These are phyloP conservation scores for Holotrichia oblita DNA, from an alignment of 1,140 invertebrate species.

Conservation along the genomic window DNA sequence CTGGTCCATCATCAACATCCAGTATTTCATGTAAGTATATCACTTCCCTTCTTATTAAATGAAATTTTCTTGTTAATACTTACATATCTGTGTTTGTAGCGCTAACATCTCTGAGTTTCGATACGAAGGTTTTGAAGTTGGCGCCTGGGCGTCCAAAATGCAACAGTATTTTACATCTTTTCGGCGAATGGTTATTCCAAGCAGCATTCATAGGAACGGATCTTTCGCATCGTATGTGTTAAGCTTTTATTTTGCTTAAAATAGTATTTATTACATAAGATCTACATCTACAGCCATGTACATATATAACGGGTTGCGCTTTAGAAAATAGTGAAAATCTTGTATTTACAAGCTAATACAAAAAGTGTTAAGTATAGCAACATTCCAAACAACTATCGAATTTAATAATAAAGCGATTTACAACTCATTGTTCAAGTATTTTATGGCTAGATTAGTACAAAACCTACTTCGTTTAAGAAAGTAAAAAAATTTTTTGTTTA, in stretches of 20 bases:
- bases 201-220: constrained; percentile 88
- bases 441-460: too few relatives aligned
- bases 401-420: too few relatives aligned
- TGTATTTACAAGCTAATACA: too few relatives aligned
- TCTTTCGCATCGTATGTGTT: constrained; percentile 63
- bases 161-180: constrained; percentile 91
- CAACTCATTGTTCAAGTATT: too few relatives aligned
- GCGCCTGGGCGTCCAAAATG: constrained; percentile 86
- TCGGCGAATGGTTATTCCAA: constrained; percentile 97
- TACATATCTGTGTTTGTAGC: constrained; percentile 48
- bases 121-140: constrained; percentile 62
- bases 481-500: too few relatives aligned
- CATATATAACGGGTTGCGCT: too few relatives aligned
- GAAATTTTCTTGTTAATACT: constrained; percentile 6
- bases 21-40: constrained; percentile 70
- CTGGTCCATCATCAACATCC: constrained; percentile 72
- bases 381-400: too few relatives aligned
- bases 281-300: too few relatives aligned
- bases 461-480: too few relatives aligned
- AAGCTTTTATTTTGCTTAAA: constrained; percentile 12
- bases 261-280: too few relatives aligned
- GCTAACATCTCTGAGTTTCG: constrained; percentile 60
- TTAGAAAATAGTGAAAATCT: too few relatives aligned
- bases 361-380: too few relatives aligned
- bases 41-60: constrained; percentile 14